These are phyloP conservation scores for Prochilodus magdalenae DNA, from an alignment of 2,113 vertebrate genomes.

Conservation along the genomic window DNA sequence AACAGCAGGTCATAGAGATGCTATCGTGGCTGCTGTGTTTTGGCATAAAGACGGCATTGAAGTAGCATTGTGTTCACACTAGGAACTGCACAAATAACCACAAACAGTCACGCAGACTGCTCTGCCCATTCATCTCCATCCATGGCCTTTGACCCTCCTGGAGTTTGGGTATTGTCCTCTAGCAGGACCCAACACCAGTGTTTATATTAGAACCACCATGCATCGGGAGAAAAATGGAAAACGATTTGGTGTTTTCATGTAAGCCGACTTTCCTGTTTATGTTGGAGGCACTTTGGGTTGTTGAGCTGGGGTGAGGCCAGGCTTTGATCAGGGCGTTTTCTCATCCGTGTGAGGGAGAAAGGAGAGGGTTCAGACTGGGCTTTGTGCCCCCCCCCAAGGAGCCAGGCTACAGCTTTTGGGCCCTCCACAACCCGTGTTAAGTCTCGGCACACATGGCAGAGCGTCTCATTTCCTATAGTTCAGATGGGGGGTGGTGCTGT, in stretches of 20 bases:
- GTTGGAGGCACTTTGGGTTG: constrained; percentile 54
- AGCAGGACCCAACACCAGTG: constrained; percentile 5
- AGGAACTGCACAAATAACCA: neutral
- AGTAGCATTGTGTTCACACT: constrained; percentile 5
- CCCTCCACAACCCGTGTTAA: constrained; percentile 41
- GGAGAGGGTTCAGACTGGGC: constrained; percentile 29
- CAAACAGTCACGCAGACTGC: neutral
- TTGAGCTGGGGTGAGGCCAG: constrained; percentile 34
- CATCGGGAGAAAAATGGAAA: constrained; percentile 53
- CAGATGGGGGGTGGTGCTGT: neutral
- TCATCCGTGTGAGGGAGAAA: neutral
- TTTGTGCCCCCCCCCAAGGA: constrained; percentile 37
- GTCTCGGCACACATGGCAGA: constrained; percentile 51
- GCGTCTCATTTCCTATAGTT: constrained; percentile 56
- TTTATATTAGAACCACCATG: constrained; percentile 45
- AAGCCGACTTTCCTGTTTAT: constrained; percentile 58
- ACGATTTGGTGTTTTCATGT: constrained; percentile 55
- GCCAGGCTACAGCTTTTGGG: constrained; percentile 9
- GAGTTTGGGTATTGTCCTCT: constrained; percentile 26
- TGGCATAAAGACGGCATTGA: neutral
- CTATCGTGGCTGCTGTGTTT: neutral
- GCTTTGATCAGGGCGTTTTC: constrained; percentile 56
- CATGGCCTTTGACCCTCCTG: constrained; percentile 2
- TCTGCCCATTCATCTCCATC: constrained; percentile 15
- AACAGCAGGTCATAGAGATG: neutral